These are phyloP conservation scores for Scatophagus argus DNA, from an alignment of 2,113 vertebrate genomes.

Conservation along the genomic window DNA sequence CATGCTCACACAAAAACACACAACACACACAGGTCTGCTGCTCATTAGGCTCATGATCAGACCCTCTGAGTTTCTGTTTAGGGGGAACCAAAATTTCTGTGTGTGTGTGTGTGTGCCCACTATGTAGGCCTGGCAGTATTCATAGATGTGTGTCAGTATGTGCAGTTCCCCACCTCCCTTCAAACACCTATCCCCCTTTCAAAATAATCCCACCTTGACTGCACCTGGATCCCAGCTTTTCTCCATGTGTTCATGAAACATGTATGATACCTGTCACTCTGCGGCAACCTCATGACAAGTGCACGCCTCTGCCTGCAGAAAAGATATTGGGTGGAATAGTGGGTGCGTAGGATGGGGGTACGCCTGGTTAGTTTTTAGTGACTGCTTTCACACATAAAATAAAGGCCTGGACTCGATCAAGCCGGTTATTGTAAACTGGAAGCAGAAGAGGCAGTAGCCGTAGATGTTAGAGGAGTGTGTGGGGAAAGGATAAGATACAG, in stretches of 20 bases:
- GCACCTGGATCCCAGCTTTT: constrained; percentile 58
- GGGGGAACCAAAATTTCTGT: constrained; percentile 4
- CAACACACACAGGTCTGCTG: constrained; percentile 69
- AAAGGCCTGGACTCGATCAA: constrained; percentile 76
- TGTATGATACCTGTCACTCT: constrained; percentile 69
- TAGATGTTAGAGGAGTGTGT: constrained; percentile 3
- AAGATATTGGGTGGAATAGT: constrained; percentile 45
- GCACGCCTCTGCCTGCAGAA: constrained; percentile 56
- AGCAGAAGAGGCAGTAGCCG: constrained; percentile 53
- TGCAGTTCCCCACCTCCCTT: constrained; percentile 4
- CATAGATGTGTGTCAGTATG: constrained; percentile 29
- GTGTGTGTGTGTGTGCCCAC: constrained; percentile 15
- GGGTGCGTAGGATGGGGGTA: constrained; percentile 34
- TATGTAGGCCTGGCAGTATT: constrained; percentile 9
- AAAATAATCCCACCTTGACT: constrained; percentile 17
- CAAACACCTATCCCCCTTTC: background rate
- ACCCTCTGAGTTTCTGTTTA: constrained; percentile 55
- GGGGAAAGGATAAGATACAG: background rate
- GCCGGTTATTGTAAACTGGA: constrained; percentile 61
- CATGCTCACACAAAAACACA: constrained; percentile 26
- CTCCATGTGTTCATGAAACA: constrained; percentile 74
- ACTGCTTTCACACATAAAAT: constrained; percentile 81
- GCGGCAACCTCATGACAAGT: constrained; percentile 64
- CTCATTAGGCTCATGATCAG: constrained; percentile 80
- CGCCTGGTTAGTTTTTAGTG: constrained; percentile 74